These are phyloP conservation scores for Champsocephalus esox DNA, from an alignment of 2,797 vertebrate genomes.

Conservation along the genomic window DNA sequence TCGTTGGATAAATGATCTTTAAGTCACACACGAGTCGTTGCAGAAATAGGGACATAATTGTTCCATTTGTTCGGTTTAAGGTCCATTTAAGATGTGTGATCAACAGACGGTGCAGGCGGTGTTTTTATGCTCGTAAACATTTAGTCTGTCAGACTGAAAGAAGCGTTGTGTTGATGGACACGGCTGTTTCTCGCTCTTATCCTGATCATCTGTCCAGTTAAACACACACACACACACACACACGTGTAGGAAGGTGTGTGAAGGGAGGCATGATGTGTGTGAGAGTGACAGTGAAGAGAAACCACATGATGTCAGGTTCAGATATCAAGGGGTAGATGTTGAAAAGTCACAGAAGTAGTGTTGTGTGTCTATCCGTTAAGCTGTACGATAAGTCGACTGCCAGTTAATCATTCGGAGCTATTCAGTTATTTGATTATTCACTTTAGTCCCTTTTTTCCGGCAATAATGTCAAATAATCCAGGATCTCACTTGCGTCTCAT, in stretches of 20 bases:
- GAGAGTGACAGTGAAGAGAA: neutral
- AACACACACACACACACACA: neutral
- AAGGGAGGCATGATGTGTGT: no score
- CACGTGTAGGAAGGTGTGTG: neutral
- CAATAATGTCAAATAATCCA: no score
- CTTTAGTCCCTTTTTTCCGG: no score
- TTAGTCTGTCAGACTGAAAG: constrained; percentile 54
- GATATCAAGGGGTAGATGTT: neutral
- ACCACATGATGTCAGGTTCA: constrained; percentile 6
- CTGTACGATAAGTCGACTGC: no score
- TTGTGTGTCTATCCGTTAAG: no score
- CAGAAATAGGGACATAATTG: neutral
- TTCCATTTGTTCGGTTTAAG: neutral
- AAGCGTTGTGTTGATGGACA: constrained; percentile 53
- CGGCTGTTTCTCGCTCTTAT: constrained; percentile 46
- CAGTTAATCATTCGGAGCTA: no score
- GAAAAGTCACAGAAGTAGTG: neutral
- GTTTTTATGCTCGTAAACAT: constrained; percentile 32
- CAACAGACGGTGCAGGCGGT: neutral
- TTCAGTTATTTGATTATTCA: no score
- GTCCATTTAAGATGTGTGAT: constrained; percentile 14
- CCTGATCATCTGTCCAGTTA: constrained; percentile 56
- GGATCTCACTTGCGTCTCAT: no score
- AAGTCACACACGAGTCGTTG: neutral
- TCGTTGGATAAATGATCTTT: neutral